Evolutionary conservation across 2,113 vertebrate genomes (phyloP).

Genomic region (Gobius niger): DNA sequence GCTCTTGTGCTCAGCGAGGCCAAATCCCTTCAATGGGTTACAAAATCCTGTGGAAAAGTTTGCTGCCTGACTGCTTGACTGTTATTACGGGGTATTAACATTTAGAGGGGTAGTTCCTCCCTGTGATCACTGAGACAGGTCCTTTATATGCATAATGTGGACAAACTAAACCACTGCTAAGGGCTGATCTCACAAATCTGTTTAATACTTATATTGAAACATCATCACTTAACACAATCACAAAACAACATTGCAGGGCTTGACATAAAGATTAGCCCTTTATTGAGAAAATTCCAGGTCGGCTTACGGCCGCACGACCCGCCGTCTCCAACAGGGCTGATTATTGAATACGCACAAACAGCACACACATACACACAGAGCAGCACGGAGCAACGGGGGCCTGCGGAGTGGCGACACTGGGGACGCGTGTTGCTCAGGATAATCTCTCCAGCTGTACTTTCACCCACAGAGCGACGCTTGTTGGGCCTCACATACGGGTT

Average conservation of each 20-base stretch:
- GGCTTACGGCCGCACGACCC: conserved; percentile 75
- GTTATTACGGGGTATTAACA: not conserved
- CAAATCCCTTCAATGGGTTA: conserved; percentile 1
- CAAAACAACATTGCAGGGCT: conserved; percentile 57
- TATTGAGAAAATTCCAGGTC: conserved; percentile 85
- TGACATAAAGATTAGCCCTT: conserved; percentile 77
- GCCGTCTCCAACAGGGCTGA: conserved; percentile 65
- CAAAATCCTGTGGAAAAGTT: not conserved
- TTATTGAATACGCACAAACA: conserved; percentile 62
- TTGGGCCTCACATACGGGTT: conserved; percentile 40
- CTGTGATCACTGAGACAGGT: not conserved
- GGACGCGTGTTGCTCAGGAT: conserved; percentile 72
- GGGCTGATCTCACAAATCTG: not conserved
- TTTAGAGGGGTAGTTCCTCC: not conserved
- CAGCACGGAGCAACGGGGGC: conserved; percentile 48
- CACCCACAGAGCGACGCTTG: conserved; percentile 54
- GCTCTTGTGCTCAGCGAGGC: not conserved
- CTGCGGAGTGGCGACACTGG: conserved; percentile 66
- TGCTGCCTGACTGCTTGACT: not conserved
- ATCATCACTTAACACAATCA: conserved; percentile 20
- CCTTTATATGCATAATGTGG: not conserved
- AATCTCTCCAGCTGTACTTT: conserved; percentile 68
- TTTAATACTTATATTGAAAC: not conserved
- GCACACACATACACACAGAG: conserved; percentile 35
- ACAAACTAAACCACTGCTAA: not conserved